Base-by-base conservation (phyloP, 2,113 vertebrate genomes). In the Dipodomys ordii region DNA sequence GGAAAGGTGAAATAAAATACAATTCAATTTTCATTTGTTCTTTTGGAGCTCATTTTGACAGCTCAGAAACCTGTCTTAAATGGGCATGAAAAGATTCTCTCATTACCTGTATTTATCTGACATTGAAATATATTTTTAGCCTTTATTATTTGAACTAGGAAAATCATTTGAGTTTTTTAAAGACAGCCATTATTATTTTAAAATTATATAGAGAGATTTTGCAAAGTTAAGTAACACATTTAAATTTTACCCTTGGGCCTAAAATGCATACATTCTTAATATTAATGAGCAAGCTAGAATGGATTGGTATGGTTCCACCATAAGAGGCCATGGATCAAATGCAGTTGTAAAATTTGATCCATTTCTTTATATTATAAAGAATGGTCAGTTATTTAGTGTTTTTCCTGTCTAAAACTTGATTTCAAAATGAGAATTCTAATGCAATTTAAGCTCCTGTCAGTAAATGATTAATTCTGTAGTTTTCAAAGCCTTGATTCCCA, bases 381-480 rank as follows among this genome's bases (percentile, higher is more conserved):
- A 76, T 81, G 23, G 35, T 46, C 83, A 96, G n/a, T 96, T 39
- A 80, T 91, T 97, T 96, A 79, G 20, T 6, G 0, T 83, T 35
- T 74, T 95, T 32, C 6, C 67, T 79, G 1, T 82, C 6, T 10
- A 3, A 85, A 94, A 44, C 91, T 87, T 95, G 95, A 93, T 93
- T 97, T 87, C 87, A 88, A 94, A 96, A 94, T 92, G 88, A 97
- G 95, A 79, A 86, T 87, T 92, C 87, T 87, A n/a, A 86, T 93
- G 92, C 95, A 94, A 92, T 94, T 87, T 88, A 96, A 92, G 92
- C 87, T 92, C 79, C 80, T 94, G 94, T 92, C 95, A 95, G 96
- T 91, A 94, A 97, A 95, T 96, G 95, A 95, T 97, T 94, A 95
- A 96, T 96, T 95, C 90, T 95, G 94, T 94, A 92, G 88, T 92